phyloP scores from a whole-genome alignment of 2,113 vertebrate species.

The Microtus pennsylvanicus region DNA sequence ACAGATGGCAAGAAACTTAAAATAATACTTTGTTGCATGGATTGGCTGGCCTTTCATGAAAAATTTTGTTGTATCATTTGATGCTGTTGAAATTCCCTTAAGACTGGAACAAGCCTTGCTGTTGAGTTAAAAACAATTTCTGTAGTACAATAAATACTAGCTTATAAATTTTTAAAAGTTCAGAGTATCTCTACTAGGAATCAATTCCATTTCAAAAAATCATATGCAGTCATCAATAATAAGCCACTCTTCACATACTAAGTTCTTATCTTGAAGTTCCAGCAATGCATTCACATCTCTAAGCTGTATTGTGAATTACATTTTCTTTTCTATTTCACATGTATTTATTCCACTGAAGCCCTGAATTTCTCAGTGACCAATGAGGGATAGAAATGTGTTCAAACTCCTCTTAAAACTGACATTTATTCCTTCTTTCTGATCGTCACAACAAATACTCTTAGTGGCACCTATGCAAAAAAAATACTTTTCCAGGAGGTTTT shows the following conservation, averaged over 20 bases:
- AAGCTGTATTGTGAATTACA: not conserved
- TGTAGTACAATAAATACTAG: not conserved
- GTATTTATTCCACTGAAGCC: not conserved
- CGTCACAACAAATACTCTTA: not conserved
- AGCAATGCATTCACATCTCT: not conserved
- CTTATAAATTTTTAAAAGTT: not conserved
- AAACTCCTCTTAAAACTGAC: not conserved
- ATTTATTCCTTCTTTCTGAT: not conserved
- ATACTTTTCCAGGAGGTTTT: not conserved
- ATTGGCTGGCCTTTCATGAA: not conserved
- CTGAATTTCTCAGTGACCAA: not conserved
- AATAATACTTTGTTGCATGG: not conserved
- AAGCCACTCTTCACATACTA: not conserved
- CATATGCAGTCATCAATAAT: not conserved
- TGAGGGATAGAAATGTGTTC: not conserved
- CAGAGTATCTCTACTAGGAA: not conserved
- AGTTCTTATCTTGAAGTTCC: not conserved
- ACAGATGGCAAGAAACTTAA: not conserved
- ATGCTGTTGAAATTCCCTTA: not conserved
- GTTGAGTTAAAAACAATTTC: not conserved
- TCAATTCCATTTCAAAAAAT: not conserved
- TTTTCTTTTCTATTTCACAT: not conserved
- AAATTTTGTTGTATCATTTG: not conserved
- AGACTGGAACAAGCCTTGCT: not conserved
- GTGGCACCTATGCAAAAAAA: not conserved